These are phyloP conservation scores for Eulithis prunata DNA, from an alignment of 2,888 invertebrate species.

Conservation along the genomic window DNA sequence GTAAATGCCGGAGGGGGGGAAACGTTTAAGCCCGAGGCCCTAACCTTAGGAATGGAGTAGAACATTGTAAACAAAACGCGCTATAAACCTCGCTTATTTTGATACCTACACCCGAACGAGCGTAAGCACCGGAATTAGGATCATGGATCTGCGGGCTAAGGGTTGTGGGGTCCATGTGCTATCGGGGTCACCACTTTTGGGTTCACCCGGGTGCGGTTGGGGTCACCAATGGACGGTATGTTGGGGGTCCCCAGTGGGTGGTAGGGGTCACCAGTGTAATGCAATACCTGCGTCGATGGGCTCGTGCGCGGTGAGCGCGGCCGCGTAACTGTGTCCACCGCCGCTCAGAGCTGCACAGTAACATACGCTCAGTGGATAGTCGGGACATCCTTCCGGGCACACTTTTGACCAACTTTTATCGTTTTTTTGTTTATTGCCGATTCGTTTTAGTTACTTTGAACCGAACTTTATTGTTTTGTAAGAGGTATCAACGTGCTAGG, in stretches of 20 bases:
- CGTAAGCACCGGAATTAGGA: constrained; percentile 3
- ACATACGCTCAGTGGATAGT: constrained; percentile 45
- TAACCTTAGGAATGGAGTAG: neutral
- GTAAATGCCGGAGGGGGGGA: neutral
- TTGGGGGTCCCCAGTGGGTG: neutral
- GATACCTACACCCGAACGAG: neutral
- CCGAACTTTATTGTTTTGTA: too few relatives aligned
- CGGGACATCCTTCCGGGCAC: constrained; percentile 15
- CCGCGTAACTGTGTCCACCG: constrained; percentile 90
- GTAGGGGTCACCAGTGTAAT: constrained; percentile 31
- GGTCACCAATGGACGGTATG: neutral
- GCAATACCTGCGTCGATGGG: constrained; percentile 94
- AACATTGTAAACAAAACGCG: neutral
- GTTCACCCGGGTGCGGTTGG: neutral
- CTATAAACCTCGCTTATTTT: constrained; percentile 12
- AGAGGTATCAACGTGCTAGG: too few relatives aligned
- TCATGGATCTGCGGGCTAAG: neutral
- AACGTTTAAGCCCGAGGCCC: neutral
- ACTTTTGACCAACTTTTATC: constrained; percentile 16
- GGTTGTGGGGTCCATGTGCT: neutral
- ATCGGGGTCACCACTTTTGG: neutral
- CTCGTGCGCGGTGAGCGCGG: constrained; percentile 94
- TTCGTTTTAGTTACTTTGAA: too few relatives aligned
- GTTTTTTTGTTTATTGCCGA: neutral
- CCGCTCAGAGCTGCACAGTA: constrained; percentile 49